These are phyloP conservation scores for Cephus rjabovi DNA, from an alignment of 2,888 invertebrate species.

Conservation along the genomic window DNA sequence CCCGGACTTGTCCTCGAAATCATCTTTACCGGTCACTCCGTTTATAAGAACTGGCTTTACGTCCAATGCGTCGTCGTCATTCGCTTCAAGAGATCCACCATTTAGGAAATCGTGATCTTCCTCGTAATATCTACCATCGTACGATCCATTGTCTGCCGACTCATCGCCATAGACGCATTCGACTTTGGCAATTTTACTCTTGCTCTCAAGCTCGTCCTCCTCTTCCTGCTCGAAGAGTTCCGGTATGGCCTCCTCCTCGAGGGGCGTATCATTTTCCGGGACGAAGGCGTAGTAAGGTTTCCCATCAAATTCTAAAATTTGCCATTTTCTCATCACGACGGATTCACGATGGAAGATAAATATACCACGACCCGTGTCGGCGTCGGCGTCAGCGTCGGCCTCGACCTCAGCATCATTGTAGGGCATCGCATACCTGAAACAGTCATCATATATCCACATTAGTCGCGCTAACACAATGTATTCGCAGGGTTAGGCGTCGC, in stretches of 20 bases:
- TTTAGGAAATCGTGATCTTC: background rate
- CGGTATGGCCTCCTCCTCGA: constrained; percentile 45
- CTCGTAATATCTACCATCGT: background rate
- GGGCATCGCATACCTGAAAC: constrained; percentile 52
- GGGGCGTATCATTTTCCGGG: constrained; percentile 54
- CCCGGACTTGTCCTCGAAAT: constrained; percentile 16
- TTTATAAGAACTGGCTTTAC: constrained; percentile 41
- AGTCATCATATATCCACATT: constrained; percentile 19
- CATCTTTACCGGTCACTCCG: constrained; percentile 22
- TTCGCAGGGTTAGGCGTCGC: too few species aligned
- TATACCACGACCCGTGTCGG: constrained; percentile 43
- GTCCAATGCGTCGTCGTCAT: constrained; percentile 20
- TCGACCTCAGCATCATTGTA: constrained; percentile 18
- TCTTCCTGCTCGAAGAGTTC: constrained; percentile 25
- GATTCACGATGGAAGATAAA: constrained; percentile 61
- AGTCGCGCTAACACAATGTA: too few species aligned
- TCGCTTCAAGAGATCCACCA: background rate
- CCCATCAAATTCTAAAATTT: constrained; percentile 63
- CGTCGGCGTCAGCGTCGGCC: constrained; percentile 27
- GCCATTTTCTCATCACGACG: constrained; percentile 63
- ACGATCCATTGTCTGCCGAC: constrained; percentile 6
- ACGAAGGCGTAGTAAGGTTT: constrained; percentile 63
- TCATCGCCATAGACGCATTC: constrained; percentile 29
- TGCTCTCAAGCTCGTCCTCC: constrained; percentile 9
- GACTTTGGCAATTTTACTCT: constrained; percentile 20